phyloP scores from a whole-genome alignment of 2,888 invertebrate species.

The Megastigmus dorsalis region DNA sequence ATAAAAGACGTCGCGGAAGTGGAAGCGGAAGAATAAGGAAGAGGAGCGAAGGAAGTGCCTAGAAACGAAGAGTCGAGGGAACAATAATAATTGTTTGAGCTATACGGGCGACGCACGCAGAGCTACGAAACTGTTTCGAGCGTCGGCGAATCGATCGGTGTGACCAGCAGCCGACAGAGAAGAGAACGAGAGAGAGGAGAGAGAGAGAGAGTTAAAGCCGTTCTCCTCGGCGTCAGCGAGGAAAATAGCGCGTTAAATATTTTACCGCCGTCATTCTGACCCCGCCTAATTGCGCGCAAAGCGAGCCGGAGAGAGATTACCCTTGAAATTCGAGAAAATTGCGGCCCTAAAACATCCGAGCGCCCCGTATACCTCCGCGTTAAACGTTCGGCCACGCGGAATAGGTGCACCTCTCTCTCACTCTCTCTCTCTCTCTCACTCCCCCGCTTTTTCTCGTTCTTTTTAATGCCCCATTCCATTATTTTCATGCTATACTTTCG shows the following conservation, averaged over 20 bases:
- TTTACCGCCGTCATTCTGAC: slow-evolving; percentile 43
- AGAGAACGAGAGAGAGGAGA: background rate
- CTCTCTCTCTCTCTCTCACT: background rate
- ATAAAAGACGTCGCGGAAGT: no score
- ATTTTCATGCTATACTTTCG: slow-evolving; percentile 16
- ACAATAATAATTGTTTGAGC: slow-evolving; percentile 40
- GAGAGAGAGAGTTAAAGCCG: background rate
- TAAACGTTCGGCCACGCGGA: slow-evolving; percentile 14
- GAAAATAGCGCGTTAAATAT: slow-evolving; percentile 50
- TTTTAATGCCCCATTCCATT: background rate
- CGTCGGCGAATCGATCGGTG: slow-evolving; percentile 25
- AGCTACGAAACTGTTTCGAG: slow-evolving; percentile 2
- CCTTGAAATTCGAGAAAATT: slow-evolving; percentile 53
- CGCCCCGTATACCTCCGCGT: background rate
- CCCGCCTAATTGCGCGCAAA: slow-evolving; percentile 51
- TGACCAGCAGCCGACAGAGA: no score
- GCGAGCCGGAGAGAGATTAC: slow-evolving; percentile 47
- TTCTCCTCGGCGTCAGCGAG: slow-evolving; percentile 15
- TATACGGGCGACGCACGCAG: background rate
- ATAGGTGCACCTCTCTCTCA: no score
- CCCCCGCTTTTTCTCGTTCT: background rate
- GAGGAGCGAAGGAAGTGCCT: no score
- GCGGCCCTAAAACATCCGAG: slow-evolving; percentile 22
- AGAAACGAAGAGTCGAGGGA: no score
- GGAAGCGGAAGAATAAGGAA: no score